These are phyloP conservation scores for Plectropomus leopardus DNA, from an alignment of 2,113 vertebrate genomes.

Conservation along the genomic window DNA sequence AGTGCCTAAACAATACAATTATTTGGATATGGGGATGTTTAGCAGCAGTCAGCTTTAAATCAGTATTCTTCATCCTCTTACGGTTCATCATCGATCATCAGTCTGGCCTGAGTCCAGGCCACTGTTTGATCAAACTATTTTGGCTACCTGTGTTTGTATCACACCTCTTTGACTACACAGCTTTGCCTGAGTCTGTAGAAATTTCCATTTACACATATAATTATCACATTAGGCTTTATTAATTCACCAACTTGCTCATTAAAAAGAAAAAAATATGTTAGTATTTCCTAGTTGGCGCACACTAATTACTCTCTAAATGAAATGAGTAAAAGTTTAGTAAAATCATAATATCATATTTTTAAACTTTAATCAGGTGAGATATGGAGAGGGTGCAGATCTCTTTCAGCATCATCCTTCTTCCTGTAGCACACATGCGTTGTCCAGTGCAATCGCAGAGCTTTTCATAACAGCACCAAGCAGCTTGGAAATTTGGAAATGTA, in stretches of 20 bases:
- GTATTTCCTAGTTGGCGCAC: neutral
- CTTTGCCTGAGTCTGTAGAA: neutral
- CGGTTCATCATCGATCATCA: too few relatives aligned
- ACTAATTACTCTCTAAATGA: neutral
- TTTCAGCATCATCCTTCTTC: neutral
- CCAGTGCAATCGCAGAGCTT: neutral
- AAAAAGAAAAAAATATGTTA: neutral
- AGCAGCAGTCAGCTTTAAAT: too few relatives aligned
- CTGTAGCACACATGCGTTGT: neutral
- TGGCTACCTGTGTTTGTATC: too few relatives aligned
- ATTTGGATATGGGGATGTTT: too few relatives aligned
- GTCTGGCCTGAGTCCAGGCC: too few relatives aligned
- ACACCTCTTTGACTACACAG: too few relatives aligned
- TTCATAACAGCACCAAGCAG: neutral
- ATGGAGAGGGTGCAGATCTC: neutral
- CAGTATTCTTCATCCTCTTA: too few relatives aligned
- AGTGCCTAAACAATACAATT: too few relatives aligned
- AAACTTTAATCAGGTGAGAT: neutral
- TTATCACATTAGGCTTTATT: neutral
- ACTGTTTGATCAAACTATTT: too few relatives aligned
- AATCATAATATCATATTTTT: neutral
- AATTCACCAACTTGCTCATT: neutral
- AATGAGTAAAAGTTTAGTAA: neutral
- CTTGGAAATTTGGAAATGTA: neutral
- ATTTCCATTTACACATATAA: too few relatives aligned